Evolutionary conservation across 35 echinoderm and acorn worm genomes (phyloP), one percentile per base, ranked within the genome.

Genomic region (Heliocidaris tuberculata): DNA sequence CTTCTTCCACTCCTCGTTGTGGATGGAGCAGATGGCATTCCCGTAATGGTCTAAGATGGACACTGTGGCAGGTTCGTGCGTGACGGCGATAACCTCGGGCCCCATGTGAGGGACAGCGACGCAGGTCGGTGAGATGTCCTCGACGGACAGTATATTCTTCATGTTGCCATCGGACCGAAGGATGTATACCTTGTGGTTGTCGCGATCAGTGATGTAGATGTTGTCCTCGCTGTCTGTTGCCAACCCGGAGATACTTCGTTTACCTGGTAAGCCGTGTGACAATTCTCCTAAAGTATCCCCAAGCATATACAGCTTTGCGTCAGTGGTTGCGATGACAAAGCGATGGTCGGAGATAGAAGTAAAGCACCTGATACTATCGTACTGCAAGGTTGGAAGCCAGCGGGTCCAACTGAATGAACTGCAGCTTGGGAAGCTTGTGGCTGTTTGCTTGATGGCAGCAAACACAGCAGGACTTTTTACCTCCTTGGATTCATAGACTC

Each of bases 91-190:
- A 1, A 50, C 5, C 8, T 56, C 50, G 10, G 90, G 90, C 13
- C n/a, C 24, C 49, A 30, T 56, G 49, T 48, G 48, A 48, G 47
- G 48, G 47, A 92, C 49, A 31, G 90, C 90, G 42, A 92, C n/a
- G n/a, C 90, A 31, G 27, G 90, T 92, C 47, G 90, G 90, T 92
- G 48, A 92, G 2, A 92, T 31, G 29, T 92, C 90, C 31, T 27
- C 49, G 0, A 48, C 48, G 11, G 15, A 6, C 1, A 92, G 8
- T 56, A 48, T 50, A 48, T 56, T 13, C 90, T 92, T 31, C 48
- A 93, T 13, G 16, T 12, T 49, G 30, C 91, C 91, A 59, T 59
- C 50, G 11, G 91, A 30, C 6, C 91, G 91, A 17, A 93, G 50
- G 30, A 93, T n/a, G 24, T 50, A 59, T 1, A 93, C 32, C 29